Base-by-base conservation (phyloP, 2,113 vertebrate species). In the Pomatorhinus ruficollis region DNA sequence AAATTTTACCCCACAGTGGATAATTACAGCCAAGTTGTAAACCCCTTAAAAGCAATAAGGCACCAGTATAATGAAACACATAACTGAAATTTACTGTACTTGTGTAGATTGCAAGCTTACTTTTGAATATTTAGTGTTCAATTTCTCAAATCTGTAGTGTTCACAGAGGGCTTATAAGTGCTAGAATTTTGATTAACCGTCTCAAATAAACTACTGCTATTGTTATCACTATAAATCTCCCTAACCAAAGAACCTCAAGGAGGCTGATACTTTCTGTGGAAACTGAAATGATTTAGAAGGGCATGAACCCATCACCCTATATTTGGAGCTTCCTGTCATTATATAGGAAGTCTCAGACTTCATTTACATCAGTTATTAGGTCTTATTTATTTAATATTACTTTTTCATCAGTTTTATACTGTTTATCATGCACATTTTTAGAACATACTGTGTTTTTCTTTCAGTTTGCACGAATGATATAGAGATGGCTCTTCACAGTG, bases 1-100 rank as follows among this genome's bases (percentile, higher is more conserved):
- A 97, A 89, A 83, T 89, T 96, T 95, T 93, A 95, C 87, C 93
- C 94, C 90, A 87, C 49, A 74, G 91, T 94, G 96, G 60, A 83
- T 95, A 95, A 97, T 97, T 97, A 91, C 85, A 93, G 83, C 60
- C 71, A 94, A 90, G 90, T 93, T 97, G 90, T 97, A 97, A 97
- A 95, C 91, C 87, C 68, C 94, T 96, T 96, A 97, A 97, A 97
- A 95, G 89, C 94, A 97, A 56, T 93, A 89, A 96, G 94, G 97
- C 93, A 96, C 95, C 93, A 95, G 74, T 81, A 85, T 96, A 97
- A 97, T 97, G 96, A 97, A 97, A 97, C 95, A 97, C 97, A 47
- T 97, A 95, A 96, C 89, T 83, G 87, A 96, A 95, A 94, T 93
- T 93, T 96, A 97, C 91, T 94, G 77, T 94, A 78, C n/a, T 27